A percentile compares a stretch with the other conserved stretches of the same genome.
Conservation (phyloP, 2,888 invertebrate species). For the Tillus elongatus region DNA sequence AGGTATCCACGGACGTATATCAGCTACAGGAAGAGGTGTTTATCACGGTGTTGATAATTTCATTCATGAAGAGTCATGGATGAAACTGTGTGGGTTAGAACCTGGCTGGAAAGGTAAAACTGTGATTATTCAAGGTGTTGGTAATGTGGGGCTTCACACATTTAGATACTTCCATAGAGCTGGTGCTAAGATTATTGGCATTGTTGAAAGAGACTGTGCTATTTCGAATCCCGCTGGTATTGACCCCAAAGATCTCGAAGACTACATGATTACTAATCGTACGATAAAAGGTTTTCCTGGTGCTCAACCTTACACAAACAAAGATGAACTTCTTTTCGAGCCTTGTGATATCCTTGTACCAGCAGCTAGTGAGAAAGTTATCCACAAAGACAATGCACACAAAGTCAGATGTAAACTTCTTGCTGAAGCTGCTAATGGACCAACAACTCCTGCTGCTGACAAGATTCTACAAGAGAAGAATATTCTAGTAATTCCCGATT, state of each 20-base stretch:
- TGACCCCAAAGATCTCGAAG: conserved; percentile 63
- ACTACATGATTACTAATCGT: conserved; percentile 72
- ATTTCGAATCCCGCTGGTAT: conserved; percentile 60
- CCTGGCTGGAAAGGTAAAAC: conserved; percentile 64
- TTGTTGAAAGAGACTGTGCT: conserved; percentile 57
- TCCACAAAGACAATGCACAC: conserved; percentile 77
- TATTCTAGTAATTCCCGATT: conserved; percentile 71
- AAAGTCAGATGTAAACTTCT: conserved; percentile 79
- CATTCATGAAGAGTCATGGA: conserved; percentile 61
- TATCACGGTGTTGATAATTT: conserved; percentile 65
- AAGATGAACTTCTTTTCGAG: conserved; percentile 62
- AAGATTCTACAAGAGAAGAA: conserved; percentile 61
- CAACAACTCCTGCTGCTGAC: conserved; percentile 81
- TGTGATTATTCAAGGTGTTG: conserved; percentile 71
- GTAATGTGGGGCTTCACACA: conserved; percentile 74
- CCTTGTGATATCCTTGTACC: conserved; percentile 92
- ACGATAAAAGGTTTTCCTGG: conserved; percentile 87
- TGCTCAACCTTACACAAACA: conserved; percentile 41
- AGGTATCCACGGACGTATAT: conserved; percentile 75
- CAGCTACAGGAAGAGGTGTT: conserved; percentile 74
- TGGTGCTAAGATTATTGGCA: conserved; percentile 64
- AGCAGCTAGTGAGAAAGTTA: conserved; percentile 86
- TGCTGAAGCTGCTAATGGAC: conserved; percentile 85
- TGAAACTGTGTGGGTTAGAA: conserved; percentile 55
- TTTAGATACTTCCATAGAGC: conserved; percentile 57